These are phyloP conservation scores for Sylvietta virens DNA, from an alignment of 2,113 vertebrate species.

Conservation along the genomic window DNA sequence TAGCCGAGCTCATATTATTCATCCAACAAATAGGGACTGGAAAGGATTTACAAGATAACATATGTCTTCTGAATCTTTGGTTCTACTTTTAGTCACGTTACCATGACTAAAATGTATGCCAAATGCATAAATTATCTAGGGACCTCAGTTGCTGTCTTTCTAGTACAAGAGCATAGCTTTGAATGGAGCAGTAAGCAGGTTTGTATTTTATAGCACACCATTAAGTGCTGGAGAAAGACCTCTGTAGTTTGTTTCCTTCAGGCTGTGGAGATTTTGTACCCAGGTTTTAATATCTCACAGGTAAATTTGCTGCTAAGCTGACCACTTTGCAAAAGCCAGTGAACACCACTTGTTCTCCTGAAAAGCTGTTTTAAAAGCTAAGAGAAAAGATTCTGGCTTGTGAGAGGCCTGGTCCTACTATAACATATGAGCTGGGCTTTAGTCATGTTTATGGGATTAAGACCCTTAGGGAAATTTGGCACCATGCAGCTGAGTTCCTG, in stretches of 20 bases:
- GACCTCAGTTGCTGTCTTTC: not conserved
- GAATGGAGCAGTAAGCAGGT: not conserved
- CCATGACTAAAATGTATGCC: not conserved
- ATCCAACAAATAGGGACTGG: not conserved
- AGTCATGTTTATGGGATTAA: constrained; percentile 37
- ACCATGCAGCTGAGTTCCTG: not conserved
- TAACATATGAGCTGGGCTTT: not conserved
- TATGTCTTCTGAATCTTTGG: not conserved
- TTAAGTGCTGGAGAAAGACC: not conserved
- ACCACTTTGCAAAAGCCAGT: not conserved
- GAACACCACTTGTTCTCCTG: not conserved
- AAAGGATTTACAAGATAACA: not conserved
- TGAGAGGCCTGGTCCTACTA: not conserved
- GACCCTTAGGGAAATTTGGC: constrained; percentile 19
- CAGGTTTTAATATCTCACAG: not conserved
- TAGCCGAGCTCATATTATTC: not conserved
- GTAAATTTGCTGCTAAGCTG: not conserved
- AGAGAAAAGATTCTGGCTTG: not conserved
- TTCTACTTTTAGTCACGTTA: not conserved
- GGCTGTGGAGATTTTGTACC: not conserved
- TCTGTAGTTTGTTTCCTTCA: not conserved
- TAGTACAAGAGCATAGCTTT: not conserved
- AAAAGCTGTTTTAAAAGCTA: not conserved
- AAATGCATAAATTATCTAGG: not conserved
- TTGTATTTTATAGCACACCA: not conserved